Evolutionary conservation across 2,888 invertebrate genomes (phyloP).

Genomic region (Embidobia sp.): DNA sequence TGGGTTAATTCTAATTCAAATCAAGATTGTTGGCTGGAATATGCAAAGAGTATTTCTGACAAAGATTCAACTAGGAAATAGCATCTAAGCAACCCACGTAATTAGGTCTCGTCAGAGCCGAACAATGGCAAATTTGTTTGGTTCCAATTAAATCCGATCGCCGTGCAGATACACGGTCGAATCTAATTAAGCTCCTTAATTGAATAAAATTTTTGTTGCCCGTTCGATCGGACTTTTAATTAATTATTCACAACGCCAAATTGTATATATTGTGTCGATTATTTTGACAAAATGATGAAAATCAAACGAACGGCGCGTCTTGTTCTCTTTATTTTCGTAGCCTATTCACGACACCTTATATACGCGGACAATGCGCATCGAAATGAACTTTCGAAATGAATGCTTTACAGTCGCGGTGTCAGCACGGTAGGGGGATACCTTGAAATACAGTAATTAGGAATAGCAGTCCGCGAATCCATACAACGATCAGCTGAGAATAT

Average conservation of each 20-base stretch:
- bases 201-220: too few species aligned
- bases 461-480: slow-evolving; percentile 76
- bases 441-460: slow-evolving; percentile 78
- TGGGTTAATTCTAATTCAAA: too few species aligned
- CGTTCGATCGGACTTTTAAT: slow-evolving; percentile 33
- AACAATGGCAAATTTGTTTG: too few species aligned
- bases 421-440: slow-evolving; percentile 68
- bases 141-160: too few species aligned
- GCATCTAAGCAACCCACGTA: too few species aligned
- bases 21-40: too few species aligned
- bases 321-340: slow-evolving; percentile 35
- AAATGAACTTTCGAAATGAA: slow-evolving; percentile 67
- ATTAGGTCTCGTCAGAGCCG: too few species aligned
- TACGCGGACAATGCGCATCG: slow-evolving; percentile 58
- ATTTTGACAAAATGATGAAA: slow-evolving; percentile 34
- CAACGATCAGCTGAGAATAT: slow-evolving; percentile 77
- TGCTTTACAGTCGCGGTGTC: slow-evolving; percentile 50
- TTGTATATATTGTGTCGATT: slow-evolving; percentile 29
- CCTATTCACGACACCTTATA: slow-evolving; percentile 54
- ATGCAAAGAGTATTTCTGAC: too few species aligned
- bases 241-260: slow-evolving; percentile 30
- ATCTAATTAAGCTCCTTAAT: too few species aligned
- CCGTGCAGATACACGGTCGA: too few species aligned
- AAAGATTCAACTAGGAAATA: too few species aligned
- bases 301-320: slow-evolving; percentile 31